These are phyloP conservation scores for Thymelicus lineola DNA, from an alignment of 2,888 invertebrate species.

Conservation along the genomic window DNA sequence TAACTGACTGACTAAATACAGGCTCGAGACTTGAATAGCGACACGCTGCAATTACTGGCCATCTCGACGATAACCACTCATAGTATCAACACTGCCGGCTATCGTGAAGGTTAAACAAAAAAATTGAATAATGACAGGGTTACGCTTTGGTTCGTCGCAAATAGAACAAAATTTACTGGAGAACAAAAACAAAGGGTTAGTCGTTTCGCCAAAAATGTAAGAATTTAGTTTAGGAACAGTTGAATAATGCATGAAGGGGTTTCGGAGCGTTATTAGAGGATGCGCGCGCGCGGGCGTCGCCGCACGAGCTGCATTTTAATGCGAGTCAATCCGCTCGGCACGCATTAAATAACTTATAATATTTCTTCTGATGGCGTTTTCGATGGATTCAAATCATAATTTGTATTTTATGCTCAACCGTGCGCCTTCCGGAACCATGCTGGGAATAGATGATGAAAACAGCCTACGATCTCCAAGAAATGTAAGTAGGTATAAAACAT, in stretches of 20 bases:
- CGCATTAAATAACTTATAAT: constrained; percentile 58
- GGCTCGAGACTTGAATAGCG: constrained; percentile 13
- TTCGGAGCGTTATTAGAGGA: constrained; percentile 73
- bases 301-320: constrained; percentile 83
- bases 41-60: constrained; percentile 26
- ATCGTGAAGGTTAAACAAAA: not conserved
- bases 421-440: constrained; percentile 51
- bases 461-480: constrained; percentile 25
- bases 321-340: constrained; percentile 61
- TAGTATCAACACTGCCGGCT: constrained; percentile 1
- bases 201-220: constrained; percentile 61
- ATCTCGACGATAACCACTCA: constrained; percentile 18
- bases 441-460: constrained; percentile 45
- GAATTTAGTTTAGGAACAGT: constrained; percentile 62
- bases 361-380: constrained; percentile 64
- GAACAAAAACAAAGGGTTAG: constrained; percentile 36
- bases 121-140: not conserved
- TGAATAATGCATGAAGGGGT: constrained; percentile 76
- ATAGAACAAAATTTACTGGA: not conserved
- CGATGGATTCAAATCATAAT: constrained; percentile 60
- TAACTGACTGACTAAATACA: constrained; percentile 29
- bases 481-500: constrained; percentile 10
- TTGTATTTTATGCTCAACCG: constrained; percentile 51
- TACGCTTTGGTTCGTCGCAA: not conserved
- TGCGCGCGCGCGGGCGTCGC: constrained; percentile 63